Evolutionary conservation across 2,888 invertebrate species (phyloP).

Genomic region (Eristalis arbustorum): DNA sequence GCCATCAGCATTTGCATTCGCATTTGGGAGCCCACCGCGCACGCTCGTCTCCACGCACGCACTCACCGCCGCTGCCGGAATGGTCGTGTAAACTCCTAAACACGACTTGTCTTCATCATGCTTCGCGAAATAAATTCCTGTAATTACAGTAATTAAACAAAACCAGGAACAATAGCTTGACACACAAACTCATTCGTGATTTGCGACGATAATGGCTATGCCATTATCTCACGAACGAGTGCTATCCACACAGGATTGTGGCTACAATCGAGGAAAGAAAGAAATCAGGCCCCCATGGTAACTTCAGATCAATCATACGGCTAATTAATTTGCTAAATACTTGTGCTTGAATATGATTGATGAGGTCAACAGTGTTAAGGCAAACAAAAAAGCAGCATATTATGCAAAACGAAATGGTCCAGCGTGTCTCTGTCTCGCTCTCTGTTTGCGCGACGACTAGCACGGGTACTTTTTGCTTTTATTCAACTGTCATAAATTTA

Average conservation of each 20-base stretch:
- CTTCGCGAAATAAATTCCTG: not conserved
- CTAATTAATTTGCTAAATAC: slow-evolving; percentile 47
- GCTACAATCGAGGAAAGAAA: not conserved
- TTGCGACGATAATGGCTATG: slow-evolving; percentile 6
- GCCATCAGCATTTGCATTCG: slow-evolving; percentile 1
- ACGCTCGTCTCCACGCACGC: not conserved
- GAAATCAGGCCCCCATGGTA: slow-evolving; percentile 19
- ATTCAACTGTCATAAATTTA: slow-evolving; percentile 23
- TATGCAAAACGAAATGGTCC: slow-evolving; percentile 6
- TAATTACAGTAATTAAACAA: slow-evolving; percentile 22
- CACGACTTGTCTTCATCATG: not conserved
- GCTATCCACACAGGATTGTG: too few relatives aligned
- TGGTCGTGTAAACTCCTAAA: not conserved
- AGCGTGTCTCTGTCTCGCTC: not conserved
- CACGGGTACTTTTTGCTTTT: slow-evolving; percentile 36
- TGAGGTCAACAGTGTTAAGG: slow-evolving; percentile 24
- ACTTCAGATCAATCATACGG: slow-evolving; percentile 25
- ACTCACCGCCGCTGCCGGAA: not conserved
- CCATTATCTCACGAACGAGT: not conserved
- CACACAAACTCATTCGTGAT: not conserved
- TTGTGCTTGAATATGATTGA: slow-evolving; percentile 31
- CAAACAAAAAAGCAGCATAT: slow-evolving; percentile 9
- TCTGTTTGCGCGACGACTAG: not conserved
- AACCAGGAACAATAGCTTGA: slow-evolving; percentile 26
- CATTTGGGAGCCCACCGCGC: not conserved